Conservation (phyloP, 2,113 vertebrate species). For the Chunga burmeisteri region DNA sequence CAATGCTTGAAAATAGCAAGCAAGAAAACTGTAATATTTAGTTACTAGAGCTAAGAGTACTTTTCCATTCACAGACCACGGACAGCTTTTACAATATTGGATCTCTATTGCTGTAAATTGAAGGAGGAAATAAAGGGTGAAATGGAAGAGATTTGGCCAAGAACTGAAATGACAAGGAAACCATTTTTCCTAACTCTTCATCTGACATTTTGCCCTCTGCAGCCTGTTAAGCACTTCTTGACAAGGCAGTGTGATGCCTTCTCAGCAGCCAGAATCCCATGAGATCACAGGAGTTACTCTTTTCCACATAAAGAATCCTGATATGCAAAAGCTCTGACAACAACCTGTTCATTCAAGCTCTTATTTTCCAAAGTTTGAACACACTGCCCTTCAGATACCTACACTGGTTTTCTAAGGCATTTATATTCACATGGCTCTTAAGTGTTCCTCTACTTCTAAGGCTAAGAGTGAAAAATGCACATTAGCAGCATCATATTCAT, state of each 20-base stretch:
- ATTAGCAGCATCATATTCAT: not conserved
- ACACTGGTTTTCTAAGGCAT: not conserved
- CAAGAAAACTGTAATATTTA: not conserved
- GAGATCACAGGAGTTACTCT: not conserved
- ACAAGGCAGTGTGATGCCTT: not conserved
- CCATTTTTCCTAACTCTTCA: not conserved
- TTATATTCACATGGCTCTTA: not conserved
- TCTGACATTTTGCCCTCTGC: not conserved
- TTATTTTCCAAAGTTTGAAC: not conserved
- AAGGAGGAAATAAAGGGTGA: not conserved
- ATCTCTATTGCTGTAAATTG: not conserved
- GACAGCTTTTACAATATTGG: conserved; percentile 13
- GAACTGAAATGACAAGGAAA: not conserved
- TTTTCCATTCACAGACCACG: conserved; percentile 33
- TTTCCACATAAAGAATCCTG: not conserved
- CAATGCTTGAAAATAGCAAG: not conserved
- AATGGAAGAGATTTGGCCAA: not conserved
- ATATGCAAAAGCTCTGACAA: not conserved
- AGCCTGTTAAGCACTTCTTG: not conserved
- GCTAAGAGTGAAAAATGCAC: not conserved
- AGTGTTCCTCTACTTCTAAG: not conserved
- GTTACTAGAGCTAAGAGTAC: not conserved
- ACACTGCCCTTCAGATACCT: not conserved
- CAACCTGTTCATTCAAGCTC: not conserved
- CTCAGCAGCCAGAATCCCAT: not conserved